phyloP scores from a whole-genome alignment of 2,797 vertebrate genomes.

The Lagodon rhomboides region DNA sequence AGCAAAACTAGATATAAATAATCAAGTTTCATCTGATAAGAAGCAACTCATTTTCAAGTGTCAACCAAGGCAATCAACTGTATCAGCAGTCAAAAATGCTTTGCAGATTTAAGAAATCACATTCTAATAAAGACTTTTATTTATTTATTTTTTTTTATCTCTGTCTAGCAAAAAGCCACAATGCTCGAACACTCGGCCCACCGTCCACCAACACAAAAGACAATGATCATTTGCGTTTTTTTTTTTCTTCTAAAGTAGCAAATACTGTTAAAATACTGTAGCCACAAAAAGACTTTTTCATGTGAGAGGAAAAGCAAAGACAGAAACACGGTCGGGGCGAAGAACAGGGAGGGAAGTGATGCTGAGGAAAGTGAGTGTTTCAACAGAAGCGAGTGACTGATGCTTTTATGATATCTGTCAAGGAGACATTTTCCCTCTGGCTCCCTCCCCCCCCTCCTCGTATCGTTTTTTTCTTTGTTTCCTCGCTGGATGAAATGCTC shows the following conservation, averaged over 20 bases:
- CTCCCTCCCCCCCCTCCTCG: constrained; percentile 13
- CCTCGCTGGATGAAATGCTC: constrained; percentile 51
- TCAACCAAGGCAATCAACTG: constrained; percentile 81
- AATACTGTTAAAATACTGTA: constrained; percentile 73
- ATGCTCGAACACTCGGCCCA: constrained; percentile 48
- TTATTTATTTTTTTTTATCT: constrained; percentile 20
- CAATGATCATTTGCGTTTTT: constrained; percentile 50
- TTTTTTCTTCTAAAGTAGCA: constrained; percentile 61
- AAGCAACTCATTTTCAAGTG: constrained; percentile 84
- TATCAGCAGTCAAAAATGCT: constrained; percentile 73
- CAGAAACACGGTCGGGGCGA: constrained; percentile 41
- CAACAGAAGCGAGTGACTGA: constrained; percentile 48
- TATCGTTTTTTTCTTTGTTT: constrained; percentile 23
- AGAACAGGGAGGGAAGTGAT: constrained; percentile 33
- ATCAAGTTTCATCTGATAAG: constrained; percentile 79
- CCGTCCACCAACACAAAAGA: constrained; percentile 58
- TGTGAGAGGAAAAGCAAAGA: constrained; percentile 61
- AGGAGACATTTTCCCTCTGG: constrained; percentile 25
- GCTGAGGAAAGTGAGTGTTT: constrained; percentile 32
- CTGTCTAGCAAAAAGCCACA: constrained; percentile 65
- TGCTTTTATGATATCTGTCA: constrained; percentile 49
- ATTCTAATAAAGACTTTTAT: constrained; percentile 75
- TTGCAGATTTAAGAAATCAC: constrained; percentile 76
- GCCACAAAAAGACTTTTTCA: constrained; percentile 58
- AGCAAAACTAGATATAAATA: constrained; percentile 87